These are phyloP conservation scores for Aplidium turbinatum DNA, from an alignment of 23 tunicate genomes.

Conservation along the genomic window DNA sequence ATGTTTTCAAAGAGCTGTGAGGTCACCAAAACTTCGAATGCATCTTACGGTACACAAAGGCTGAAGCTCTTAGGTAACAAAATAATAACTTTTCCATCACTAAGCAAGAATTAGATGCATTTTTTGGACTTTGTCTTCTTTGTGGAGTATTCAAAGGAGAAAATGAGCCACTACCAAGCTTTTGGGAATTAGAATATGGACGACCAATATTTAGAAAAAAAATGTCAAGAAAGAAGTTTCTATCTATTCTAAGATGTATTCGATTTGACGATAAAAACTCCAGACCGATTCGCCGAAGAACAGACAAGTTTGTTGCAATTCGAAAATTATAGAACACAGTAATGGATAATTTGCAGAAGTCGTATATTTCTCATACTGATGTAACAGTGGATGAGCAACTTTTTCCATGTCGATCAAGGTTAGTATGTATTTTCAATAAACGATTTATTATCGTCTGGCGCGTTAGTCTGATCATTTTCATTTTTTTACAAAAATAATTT, in stretches of 20 bases:
- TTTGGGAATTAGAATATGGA: slow-evolving; percentile 27
- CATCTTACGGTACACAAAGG: slow-evolving; percentile 1
- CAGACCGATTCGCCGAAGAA: slow-evolving; percentile 21
- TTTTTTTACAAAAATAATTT: slow-evolving; percentile 22
- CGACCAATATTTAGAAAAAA: slow-evolving; percentile 32
- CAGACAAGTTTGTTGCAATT: slow-evolving; percentile 41
- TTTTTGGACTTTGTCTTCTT: slow-evolving; percentile 33
- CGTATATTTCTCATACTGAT: slow-evolving; percentile 31
- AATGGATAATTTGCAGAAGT: slow-evolving; percentile 31
- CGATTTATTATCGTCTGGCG: background rate
- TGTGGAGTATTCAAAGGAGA: slow-evolving; percentile 14
- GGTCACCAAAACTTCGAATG: slow-evolving; percentile 27
- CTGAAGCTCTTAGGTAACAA: slow-evolving; percentile 29
- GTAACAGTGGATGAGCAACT: slow-evolving; percentile 38
- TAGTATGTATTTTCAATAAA: background rate
- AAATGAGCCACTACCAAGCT: slow-evolving; percentile 14
- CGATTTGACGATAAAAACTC: slow-evolving; percentile 43
- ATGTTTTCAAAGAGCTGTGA: slow-evolving; percentile 29
- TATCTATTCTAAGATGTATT: slow-evolving; percentile 16
- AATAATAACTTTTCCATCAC: slow-evolving; percentile 27
- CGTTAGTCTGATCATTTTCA: slow-evolving; percentile 18
- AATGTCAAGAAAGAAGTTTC: slow-evolving; percentile 28
- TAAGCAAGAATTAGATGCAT: slow-evolving; percentile 22
- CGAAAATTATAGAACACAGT: slow-evolving; percentile 25
- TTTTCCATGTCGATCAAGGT: slow-evolving; percentile 41